Percentiles rank a stretch among this genome's conserved stretches.
Evolutionary conservation across 1,140 invertebrate genomes (phyloP).

Genomic region (Drosophila eugracilis): DNA sequence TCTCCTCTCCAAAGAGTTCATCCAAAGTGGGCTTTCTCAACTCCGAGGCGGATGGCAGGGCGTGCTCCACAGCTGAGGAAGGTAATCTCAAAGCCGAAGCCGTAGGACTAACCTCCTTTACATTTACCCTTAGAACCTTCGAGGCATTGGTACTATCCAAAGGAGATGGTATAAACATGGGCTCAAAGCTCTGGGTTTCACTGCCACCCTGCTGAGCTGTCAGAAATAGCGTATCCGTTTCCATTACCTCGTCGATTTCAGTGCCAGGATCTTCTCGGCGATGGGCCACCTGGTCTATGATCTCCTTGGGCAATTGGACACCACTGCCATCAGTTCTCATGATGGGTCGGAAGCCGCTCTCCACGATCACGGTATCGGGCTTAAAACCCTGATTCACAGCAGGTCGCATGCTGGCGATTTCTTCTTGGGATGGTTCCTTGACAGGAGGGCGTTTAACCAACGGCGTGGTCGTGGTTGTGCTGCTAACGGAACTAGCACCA

Average conservation of each 20-base stretch:
- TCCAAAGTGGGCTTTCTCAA: constrained; percentile 78
- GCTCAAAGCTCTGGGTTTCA: constrained; percentile 88
- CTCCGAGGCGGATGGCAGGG: constrained; percentile 50
- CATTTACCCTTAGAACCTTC: constrained; percentile 82
- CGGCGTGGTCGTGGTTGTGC: constrained; percentile 26
- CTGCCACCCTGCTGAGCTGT: constrained; percentile 81
- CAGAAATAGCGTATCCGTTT: constrained; percentile 83
- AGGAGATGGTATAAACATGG: constrained; percentile 91
- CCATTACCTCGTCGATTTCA: constrained; percentile 85
- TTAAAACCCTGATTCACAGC: constrained; percentile 91
- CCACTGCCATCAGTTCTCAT: constrained; percentile 86
- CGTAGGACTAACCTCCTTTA: constrained; percentile 38
- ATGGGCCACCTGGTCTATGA: constrained; percentile 85
- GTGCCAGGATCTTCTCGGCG: constrained; percentile 85
- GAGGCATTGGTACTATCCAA: constrained; percentile 86
- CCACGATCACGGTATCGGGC: constrained; percentile 91
- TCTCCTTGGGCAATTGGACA: constrained; percentile 84
- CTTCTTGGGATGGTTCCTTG: constrained; percentile 85
- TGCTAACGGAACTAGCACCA: constrained; percentile 15
- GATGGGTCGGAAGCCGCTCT: constrained; percentile 93
- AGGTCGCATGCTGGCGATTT: constrained; percentile 85
- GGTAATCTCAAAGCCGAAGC: constrained; percentile 58
- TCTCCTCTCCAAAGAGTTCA: constrained; percentile 47
- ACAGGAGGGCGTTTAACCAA: constrained; percentile 72
- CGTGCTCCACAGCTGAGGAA: constrained; percentile 56